Percentiles rank a stretch among this genome's conserved stretches.
Evolutionary conservation across 2,888 invertebrate species (phyloP).

Genomic region (Anaspis maculata): DNA sequence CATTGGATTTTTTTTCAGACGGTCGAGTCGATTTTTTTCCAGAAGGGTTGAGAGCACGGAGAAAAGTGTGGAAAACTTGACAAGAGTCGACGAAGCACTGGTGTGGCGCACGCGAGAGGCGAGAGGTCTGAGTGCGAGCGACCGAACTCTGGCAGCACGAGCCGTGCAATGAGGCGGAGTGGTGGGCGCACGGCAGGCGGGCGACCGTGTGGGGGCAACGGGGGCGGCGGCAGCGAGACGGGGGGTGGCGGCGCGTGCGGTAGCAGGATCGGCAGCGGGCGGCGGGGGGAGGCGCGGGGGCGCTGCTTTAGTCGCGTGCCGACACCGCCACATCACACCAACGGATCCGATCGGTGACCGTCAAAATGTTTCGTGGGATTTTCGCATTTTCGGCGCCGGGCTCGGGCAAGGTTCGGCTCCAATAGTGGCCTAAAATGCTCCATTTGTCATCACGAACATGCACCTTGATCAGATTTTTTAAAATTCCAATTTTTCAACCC

Average conservation of each 20-base stretch:
- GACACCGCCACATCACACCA: conserved; percentile 44
- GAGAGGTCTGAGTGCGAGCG: conserved; percentile 1
- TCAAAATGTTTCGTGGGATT: conserved; percentile 32
- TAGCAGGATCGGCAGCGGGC: conserved; percentile 27
- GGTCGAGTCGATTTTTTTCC: too few relatives aligned
- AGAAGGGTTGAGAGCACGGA: too few relatives aligned
- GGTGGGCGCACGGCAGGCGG: conserved; percentile 16
- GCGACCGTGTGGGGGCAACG: conserved; percentile 19
- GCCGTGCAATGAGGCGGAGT: conserved; percentile 11
- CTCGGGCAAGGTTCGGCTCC: too few relatives aligned
- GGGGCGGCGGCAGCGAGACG: conserved; percentile 19
- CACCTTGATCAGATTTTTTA: too few relatives aligned
- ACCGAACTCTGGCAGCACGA: conserved; percentile 12
- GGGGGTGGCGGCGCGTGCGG: conserved; percentile 33
- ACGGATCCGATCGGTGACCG: conserved; percentile 28
- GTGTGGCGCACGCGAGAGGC: not conserved
- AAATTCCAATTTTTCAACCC: too few relatives aligned
- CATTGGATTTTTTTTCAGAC: too few relatives aligned
- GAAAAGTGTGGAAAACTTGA: too few relatives aligned
- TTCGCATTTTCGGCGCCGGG: too few relatives aligned
- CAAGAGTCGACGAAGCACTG: too few relatives aligned
- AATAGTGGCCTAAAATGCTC: too few relatives aligned
- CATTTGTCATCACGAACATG: too few relatives aligned
- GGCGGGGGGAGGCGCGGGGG: conserved; percentile 28
- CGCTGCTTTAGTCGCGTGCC: conserved; percentile 43